Conservation (phyloP, 1,140 invertebrate genomes). For the Tetraneura akinire region DNA sequence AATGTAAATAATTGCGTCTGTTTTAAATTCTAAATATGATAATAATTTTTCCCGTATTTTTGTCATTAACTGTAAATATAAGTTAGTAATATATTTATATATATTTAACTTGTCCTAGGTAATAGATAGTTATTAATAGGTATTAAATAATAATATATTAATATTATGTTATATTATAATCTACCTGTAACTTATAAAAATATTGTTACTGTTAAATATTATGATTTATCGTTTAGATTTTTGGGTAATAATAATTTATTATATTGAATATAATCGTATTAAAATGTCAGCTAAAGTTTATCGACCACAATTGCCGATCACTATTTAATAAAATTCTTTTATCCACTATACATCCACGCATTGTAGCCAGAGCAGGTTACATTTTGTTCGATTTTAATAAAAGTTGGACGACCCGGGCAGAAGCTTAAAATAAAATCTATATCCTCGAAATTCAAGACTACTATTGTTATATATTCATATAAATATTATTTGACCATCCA, state of each 20-base stretch:
- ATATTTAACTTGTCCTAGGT: too few relatives aligned
- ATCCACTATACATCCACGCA: background rate
- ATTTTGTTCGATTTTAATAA: background rate
- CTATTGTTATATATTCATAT: slow-evolving; percentile 6
- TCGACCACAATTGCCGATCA: background rate
- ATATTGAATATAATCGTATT: background rate
- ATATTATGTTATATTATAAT: too few relatives aligned
- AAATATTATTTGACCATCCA: slow-evolving; percentile 11
- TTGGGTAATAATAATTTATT: background rate
- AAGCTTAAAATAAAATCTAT: slow-evolving; percentile 12
- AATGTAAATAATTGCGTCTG: too few relatives aligned
- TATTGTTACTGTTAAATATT: too few relatives aligned
- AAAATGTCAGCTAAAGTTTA: background rate
- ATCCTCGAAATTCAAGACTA: background rate
- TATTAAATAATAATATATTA: too few relatives aligned
- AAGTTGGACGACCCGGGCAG: background rate
- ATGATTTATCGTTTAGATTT: too few relatives aligned
- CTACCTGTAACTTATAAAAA: too few relatives aligned
- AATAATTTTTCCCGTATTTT: too few relatives aligned
- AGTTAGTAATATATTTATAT: too few relatives aligned
- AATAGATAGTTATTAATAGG: too few relatives aligned
- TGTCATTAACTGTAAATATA: too few relatives aligned
- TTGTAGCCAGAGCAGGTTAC: background rate
- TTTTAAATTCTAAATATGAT: too few relatives aligned
- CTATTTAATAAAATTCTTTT: background rate